Evolutionary conservation across 2,888 invertebrate species (phyloP), one percentile per base, ranked within the genome.

Genomic region (Corythucha ciliata): DNA sequence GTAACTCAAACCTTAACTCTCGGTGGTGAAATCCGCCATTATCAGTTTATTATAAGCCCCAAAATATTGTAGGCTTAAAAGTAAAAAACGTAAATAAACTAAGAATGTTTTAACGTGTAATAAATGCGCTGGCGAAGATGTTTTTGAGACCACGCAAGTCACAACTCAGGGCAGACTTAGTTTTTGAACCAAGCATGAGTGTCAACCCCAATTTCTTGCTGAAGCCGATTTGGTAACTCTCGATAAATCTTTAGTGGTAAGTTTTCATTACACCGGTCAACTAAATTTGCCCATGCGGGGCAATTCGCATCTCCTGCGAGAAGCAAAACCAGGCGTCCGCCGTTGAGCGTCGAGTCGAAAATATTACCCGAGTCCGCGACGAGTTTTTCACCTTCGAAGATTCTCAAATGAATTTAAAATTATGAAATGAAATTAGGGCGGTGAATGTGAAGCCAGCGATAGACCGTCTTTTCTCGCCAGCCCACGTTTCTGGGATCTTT

Each of bases 271-370:
- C 94, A 96, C 63, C 88, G 78, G 67, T 94, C 94, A 16, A 88
- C 83, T 61, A 96, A 76, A 70, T 93, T 89, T 4, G 94, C 94
- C 94, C 94, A 96, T 0, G 94, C 94, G 76, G 96, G 94, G 64
- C 93, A 93, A 29, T 29, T 10, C 8, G 10, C 29, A 10, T 29
- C 12, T 29, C 29, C 29, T 29, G 29, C 8, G 29, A 29, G 12
- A 73, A 92, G 92, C 7, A 94, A 94, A 0, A 94, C 96, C 3
- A 94, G 74, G 6, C 87, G 72, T 4, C 94, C 94, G n/a, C 94
- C 96, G 63, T 84, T 82, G n/a, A 93, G 72, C 0, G 88, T 89
- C 34, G 76, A 78, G 67, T 96, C 94, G 64, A 83, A 92, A 4
- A 93, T 78, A 66, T 94, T 93, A 4, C 89, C 90, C 0, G 93